These are phyloP conservation scores for Drosophila pseudoobscura DNA, from an alignment of 1,140 invertebrate species.

Conservation along the genomic window DNA sequence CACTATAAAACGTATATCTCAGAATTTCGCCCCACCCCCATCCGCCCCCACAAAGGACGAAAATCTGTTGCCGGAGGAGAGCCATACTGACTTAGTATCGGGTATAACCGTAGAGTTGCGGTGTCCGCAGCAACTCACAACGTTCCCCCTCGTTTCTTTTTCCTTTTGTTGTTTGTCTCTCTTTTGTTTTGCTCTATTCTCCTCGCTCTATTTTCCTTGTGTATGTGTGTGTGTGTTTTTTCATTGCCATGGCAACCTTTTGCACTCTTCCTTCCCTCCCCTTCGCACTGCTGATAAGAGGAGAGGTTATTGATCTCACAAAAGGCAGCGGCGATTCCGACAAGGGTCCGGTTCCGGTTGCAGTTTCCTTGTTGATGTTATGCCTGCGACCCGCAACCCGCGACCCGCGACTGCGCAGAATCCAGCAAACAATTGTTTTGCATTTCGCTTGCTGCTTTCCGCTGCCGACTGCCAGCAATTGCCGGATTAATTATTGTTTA, in stretches of 20 bases:
- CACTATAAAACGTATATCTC: no score
- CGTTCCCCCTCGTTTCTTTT: no score
- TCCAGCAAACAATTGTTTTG: constrained; percentile 56
- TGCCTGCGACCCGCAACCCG: background rate
- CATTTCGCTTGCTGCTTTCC: constrained; percentile 23
- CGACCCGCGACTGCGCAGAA: constrained; percentile 61
- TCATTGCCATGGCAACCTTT: constrained; percentile 48
- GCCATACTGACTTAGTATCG: no score
- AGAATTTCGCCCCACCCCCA: no score
- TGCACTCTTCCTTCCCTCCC: constrained; percentile 1
- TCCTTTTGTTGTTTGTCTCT: background rate
- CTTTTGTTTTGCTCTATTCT: background rate
- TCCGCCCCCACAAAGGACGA: no score
- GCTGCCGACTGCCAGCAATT: background rate
- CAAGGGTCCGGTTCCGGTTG: constrained; percentile 10
- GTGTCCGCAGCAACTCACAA: no score
- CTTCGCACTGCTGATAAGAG: constrained; percentile 26
- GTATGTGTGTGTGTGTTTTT: background rate
- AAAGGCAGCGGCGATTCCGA: constrained; percentile 3
- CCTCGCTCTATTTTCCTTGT: constrained; percentile 9
- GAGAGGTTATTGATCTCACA: constrained; percentile 67
- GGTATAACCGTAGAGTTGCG: no score
- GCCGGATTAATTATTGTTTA: constrained; percentile 22
- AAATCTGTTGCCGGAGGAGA: no score
- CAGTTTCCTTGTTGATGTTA: constrained; percentile 69